Base-by-base conservation (phyloP, 53 echinoderm and acorn worm species). In the Glandiceps talaboti region DNA sequence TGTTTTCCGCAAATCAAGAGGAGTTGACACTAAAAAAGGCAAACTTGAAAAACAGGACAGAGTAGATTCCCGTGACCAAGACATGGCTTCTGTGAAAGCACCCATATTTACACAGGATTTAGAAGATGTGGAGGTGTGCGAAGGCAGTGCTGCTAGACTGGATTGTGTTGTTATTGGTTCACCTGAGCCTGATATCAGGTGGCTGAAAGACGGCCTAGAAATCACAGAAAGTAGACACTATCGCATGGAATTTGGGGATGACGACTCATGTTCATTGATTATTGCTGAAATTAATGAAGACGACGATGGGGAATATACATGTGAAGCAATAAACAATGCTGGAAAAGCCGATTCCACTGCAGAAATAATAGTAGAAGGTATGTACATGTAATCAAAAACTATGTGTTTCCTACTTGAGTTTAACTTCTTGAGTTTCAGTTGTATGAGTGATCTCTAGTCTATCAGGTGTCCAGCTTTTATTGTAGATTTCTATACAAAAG, bases 311-410 rank as follows among this genome's bases (percentile, higher is more conserved):
- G 84, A 81, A 72, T 94, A 85, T 33, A 92, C 88, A 79, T 94
- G 94, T 73, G 92, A 92, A 77, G 94, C 94, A 0, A 88, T 84
- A 32, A 94, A 90, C 31, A 84, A 88, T 30, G 94, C 94, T 0
- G 94, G 94, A 27, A 90, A 86, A 33, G 90, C 90, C 1, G 82
- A 82, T 32, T 90, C 90, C 78, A 84, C 88, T 32, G 94, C 90
- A 27, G 89, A 92, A 77, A 88, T 94, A 27, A 80, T 92, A 1
- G 88, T 92, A 0, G 76, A 94, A 94, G 92, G 94, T 94, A 85
- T 86, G 94, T 25, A 28, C 28, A 75, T 85, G 6, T 45, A n/a
- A n/a, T n/a, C n/a, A n/a, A n/a, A n/a, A n/a, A n/a, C n/a, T n/a
- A n/a, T n/a, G n/a, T n/a, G n/a, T n/a, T n/a, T n/a, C n/a, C n/a